Percentiles rank a stretch among this genome's conserved stretches.
phyloP scores from a whole-genome alignment of 2,113 vertebrate species.

The Peromyscus californicus region DNA sequence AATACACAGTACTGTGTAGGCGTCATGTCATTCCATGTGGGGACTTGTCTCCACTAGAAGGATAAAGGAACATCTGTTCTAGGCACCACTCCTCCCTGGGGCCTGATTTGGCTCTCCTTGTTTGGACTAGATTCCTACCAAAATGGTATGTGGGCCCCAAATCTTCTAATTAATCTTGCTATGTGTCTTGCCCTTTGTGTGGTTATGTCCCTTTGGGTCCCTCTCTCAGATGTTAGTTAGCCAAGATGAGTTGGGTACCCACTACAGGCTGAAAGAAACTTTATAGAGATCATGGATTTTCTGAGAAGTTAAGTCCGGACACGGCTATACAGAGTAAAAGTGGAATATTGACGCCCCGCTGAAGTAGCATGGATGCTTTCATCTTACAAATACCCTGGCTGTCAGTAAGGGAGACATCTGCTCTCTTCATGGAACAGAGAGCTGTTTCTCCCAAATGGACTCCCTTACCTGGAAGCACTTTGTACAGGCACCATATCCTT shows the following conservation, averaged over 20 bases:
- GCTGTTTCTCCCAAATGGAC: not conserved
- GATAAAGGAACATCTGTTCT: constrained; percentile 69
- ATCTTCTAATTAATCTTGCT: constrained; percentile 70
- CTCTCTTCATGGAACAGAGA: not conserved
- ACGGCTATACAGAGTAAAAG: constrained; percentile 37
- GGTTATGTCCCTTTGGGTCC: constrained; percentile 36
- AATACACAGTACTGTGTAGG: not conserved
- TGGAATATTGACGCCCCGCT: constrained; percentile 20
- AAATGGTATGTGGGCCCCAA: constrained; percentile 52
- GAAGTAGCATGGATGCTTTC: not conserved
- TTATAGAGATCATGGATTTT: constrained; percentile 67
- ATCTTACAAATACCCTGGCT: not conserved
- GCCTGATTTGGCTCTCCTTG: constrained; percentile 3
- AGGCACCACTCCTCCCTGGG: constrained; percentile 29
- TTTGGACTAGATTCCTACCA: constrained; percentile 62
- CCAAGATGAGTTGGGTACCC: constrained; percentile 52
- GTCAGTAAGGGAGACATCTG: not conserved
- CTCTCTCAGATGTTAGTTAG: constrained; percentile 61
- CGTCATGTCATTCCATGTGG: not conserved
- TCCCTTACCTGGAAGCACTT: not conserved
- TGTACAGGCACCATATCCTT: accelerated
- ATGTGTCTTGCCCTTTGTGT: constrained; percentile 53
- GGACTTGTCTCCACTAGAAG: constrained; percentile 56
- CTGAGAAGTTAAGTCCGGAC: constrained; percentile 57
- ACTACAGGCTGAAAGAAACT: constrained; percentile 63